A percentile compares a stretch with the other conserved stretches of the same genome.
Evolutionary conservation across 1,140 invertebrate genomes (phyloP).

Genomic region (Oncopodura yosiiana): DNA sequence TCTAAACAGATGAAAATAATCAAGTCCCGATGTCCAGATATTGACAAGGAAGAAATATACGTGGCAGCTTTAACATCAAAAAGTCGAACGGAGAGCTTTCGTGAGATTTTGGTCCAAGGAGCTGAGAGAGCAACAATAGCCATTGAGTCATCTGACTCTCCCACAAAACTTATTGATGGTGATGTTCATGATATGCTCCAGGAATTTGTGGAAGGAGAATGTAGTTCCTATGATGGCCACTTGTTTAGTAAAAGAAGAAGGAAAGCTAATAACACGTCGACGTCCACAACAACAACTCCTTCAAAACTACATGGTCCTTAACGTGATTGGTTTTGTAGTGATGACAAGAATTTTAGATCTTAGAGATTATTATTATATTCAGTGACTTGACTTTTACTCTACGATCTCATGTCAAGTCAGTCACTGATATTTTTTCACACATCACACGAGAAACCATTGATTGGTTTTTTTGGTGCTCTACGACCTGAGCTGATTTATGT

Average conservation of each 20-base stretch:
- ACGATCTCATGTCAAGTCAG: too few relatives aligned
- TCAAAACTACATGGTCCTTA: too few relatives aligned
- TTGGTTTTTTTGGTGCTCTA: too few relatives aligned
- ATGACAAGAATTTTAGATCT: too few relatives aligned
- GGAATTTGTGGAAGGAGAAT: slow-evolving; percentile 8
- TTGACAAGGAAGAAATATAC: slow-evolving; percentile 26
- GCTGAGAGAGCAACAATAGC: neutral
- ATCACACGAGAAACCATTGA: too few relatives aligned
- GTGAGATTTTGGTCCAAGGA: slow-evolving; percentile 3
- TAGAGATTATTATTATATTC: too few relatives aligned
- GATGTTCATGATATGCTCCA: neutral
- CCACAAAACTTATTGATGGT: neutral
- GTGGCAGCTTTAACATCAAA: slow-evolving; percentile 15
- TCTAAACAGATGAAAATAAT: slow-evolving; percentile 12
- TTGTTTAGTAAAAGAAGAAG: slow-evolving; percentile 2
- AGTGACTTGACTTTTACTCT: too few relatives aligned
- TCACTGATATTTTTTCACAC: too few relatives aligned
- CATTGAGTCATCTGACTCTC: too few relatives aligned
- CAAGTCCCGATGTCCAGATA: slow-evolving; percentile 27
- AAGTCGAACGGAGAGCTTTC: slow-evolving; percentile 12
- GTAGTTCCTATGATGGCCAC: neutral
- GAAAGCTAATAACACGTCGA: neutral
- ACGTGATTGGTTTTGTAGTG: too few relatives aligned
- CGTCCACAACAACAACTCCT: too few relatives aligned
- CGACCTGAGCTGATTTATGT: too few relatives aligned